Conservation (phyloP, 2,113 vertebrate species). For the Cynoglossus semilaevis region DNA sequence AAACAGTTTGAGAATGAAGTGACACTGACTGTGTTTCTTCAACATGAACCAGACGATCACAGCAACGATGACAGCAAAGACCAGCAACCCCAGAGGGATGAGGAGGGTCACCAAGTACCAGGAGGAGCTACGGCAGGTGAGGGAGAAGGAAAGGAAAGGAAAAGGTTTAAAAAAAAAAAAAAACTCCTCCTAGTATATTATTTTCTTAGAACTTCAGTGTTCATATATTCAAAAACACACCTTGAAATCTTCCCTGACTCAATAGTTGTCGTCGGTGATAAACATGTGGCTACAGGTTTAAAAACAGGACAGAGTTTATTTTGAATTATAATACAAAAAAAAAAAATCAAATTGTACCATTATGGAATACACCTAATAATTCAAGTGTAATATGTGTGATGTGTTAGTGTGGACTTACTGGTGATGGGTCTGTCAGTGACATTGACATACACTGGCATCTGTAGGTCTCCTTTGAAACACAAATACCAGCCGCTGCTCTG, state of each 20-base stretch:
- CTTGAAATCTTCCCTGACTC: too few species aligned
- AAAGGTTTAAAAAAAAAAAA: too few species aligned
- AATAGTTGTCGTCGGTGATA: too few species aligned
- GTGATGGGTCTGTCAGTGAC: constrained; percentile 1
- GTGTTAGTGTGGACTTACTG: not conserved
- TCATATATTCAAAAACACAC: too few species aligned
- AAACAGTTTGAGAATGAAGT: not conserved
- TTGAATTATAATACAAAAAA: too few species aligned
- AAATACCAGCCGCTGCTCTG: constrained; percentile 37
- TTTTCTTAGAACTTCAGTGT: too few species aligned
- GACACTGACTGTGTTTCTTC: constrained; percentile 37
- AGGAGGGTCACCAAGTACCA: not conserved
- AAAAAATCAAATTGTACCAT: too few species aligned
- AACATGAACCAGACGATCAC: constrained; percentile 11
- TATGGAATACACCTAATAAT: too few species aligned
- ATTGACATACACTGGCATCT: constrained; percentile 43
- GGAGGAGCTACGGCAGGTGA: not conserved
- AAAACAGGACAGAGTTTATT: too few species aligned
- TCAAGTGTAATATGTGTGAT: too few species aligned
- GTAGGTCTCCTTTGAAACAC: not conserved
- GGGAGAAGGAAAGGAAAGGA: not conserved
- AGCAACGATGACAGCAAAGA: constrained; percentile 11
- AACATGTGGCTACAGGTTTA: too few species aligned
- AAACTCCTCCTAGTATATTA: too few species aligned
- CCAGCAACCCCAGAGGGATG: constrained; percentile 36